Base-by-base conservation (phyloP, 2,797 vertebrate genomes). In the Myotis pilosus region DNA sequence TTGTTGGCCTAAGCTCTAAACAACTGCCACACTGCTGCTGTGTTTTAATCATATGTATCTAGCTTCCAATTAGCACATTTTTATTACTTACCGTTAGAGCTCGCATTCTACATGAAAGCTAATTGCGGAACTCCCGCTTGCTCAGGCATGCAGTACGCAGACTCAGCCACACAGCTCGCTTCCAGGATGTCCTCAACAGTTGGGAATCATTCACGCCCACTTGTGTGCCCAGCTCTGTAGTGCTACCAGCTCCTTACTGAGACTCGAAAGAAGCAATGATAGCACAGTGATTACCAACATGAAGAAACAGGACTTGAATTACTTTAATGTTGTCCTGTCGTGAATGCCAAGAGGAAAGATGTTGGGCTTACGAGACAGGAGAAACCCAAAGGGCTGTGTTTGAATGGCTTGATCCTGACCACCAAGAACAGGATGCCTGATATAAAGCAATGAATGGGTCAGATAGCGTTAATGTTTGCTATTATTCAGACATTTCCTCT, bases 1-100 rank as follows among this genome's bases (percentile, higher is more conserved):
- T 25, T 72, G 28, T 79, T 16, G 51, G 51, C 71, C 36, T 92
- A 60, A 55, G 62, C 81, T 80, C 72, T 84, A 60, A 91, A 69
- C 44, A 80, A 88, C 44, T 36, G 36, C 49, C 69, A 13, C 44
- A 7, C 79, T 53, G 60, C 33, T 74, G 41, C 1, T 94, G 82
- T 51, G 28, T 78, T 96, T 69, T 84, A 66, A 69, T 84, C 28
- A 64, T 15, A n/a, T 3, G 28, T 20, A 4, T 36, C 12, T 28
- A 85, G 71, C 38, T 69, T 88, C 83, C 81, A 55, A 41, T 86
- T 16, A 87, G 68, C 66, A n/a, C 30, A 0, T 57, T 62, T 62
- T 78, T 74, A 62, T 79, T 44, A 8, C 4, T n/a, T 75, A 66
- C 41, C 82, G 92, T 68, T 76, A 36, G 53, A 41, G 76, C 19